Conservation (phyloP, 2,888 invertebrate species). For the Ischnus inquisitorius region DNA sequence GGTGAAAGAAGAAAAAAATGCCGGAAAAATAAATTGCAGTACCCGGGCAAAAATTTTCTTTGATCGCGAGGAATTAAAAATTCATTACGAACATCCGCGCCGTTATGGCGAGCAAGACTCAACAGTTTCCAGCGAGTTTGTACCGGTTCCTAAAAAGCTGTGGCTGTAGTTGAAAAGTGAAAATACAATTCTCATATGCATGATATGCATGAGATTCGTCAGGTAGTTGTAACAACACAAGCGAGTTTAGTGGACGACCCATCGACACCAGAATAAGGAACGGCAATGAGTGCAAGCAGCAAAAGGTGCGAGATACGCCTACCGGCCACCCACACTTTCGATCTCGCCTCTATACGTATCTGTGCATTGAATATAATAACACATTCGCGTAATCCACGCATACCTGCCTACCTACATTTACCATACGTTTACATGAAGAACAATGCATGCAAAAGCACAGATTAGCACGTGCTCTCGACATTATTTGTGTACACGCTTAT, state of each 20-base stretch:
- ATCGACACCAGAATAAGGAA: background rate
- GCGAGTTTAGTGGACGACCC: background rate
- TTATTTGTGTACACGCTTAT: background rate
- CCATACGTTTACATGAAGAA: background rate
- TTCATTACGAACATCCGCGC: no score
- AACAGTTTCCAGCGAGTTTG: no score
- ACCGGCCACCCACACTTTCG: background rate
- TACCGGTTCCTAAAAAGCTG: no score
- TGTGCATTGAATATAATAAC: background rate
- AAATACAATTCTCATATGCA: no score
- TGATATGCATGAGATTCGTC: no score
- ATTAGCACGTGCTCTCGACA: no score
- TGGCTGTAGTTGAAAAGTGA: no score
- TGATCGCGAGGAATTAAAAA: no score
- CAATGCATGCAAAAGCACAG: background rate
- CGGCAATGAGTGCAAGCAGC: background rate
- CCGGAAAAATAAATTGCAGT: no score
- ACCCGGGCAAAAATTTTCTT: no score
- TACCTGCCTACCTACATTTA: background rate
- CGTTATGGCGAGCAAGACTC: no score
- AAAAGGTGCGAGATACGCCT: background rate
- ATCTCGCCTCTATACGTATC: background rate
- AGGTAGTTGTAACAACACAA: background rate
- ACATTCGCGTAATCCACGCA: background rate
- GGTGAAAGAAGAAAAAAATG: no score